Conservation (phyloP, 2,888 invertebrate genomes). For the Polyommatus iphigenia region DNA sequence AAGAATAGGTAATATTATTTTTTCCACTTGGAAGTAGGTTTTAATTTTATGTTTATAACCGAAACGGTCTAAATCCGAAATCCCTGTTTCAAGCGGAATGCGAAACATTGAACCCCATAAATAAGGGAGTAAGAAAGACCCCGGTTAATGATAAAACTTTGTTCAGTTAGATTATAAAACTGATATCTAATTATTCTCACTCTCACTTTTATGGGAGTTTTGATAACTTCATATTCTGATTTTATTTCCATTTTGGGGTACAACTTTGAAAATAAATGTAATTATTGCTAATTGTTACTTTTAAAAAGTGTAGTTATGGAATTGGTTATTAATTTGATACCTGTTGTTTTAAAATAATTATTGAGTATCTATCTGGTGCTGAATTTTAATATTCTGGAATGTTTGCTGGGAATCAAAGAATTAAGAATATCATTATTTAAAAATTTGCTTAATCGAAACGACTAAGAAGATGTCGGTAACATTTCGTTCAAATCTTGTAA, state of each 20-base stretch:
- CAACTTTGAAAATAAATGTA: not conserved
- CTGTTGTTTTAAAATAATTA: not conserved
- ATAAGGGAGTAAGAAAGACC: conserved; percentile 26
- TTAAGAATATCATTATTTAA: too few species aligned
- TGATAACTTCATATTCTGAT: not conserved
- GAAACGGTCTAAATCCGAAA: conserved; percentile 19
- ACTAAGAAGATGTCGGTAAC: too few species aligned
- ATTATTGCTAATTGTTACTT: not conserved
- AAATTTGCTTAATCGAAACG: too few species aligned
- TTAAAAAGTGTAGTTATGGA: not conserved
- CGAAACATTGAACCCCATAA: conserved; percentile 21
- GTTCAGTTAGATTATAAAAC: conserved; percentile 22
- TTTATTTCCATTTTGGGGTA: not conserved
- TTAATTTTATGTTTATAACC: not conserved
- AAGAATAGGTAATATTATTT: not conserved
- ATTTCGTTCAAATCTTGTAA: too few species aligned
- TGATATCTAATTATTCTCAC: conserved; percentile 22
- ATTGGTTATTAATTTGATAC: not conserved
- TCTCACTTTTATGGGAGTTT: conserved; percentile 15
- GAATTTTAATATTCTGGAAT: not conserved
- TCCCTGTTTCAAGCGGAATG: conserved; percentile 14
- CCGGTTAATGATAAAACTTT: conserved; percentile 18
- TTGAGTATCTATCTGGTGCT: not conserved
- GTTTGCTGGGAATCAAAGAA: not conserved
- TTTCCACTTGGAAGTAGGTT: too few species aligned